Percentiles rank a stretch among this genome's conserved stretches.
phyloP scores from a whole-genome alignment of 2,888 invertebrate species.

The Dione vanillae region DNA sequence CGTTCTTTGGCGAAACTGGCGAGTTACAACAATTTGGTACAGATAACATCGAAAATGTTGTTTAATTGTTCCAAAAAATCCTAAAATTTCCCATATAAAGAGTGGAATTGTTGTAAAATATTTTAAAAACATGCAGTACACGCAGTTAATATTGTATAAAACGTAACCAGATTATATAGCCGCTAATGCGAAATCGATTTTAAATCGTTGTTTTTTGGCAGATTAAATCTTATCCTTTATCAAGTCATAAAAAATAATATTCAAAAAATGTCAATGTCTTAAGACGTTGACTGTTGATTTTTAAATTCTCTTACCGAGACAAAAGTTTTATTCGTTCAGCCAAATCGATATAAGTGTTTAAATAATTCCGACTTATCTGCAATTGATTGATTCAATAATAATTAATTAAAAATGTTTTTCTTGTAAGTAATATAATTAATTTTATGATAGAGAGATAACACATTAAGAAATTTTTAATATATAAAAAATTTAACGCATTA shows the following conservation, averaged over 20 bases:
- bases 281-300: background rate
- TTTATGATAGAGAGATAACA: too few relatives aligned
- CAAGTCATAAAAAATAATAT: background rate
- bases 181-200: background rate
- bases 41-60: slow-evolving; percentile 1
- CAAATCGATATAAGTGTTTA: too few relatives aligned
- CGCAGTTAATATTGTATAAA: slow-evolving; percentile 1
- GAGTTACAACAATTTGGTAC: background rate
- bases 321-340: too few relatives aligned
- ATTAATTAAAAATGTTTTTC: too few relatives aligned
- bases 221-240: background rate
- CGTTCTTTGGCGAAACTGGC: background rate
- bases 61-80: background rate
- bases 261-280: background rate
- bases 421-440: too few relatives aligned
- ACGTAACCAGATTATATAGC: background rate
- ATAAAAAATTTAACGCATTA: too few relatives aligned
- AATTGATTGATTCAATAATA: too few relatives aligned
- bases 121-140: background rate
- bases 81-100: slow-evolving; percentile 3
- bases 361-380: too few relatives aligned
- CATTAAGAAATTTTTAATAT: too few relatives aligned
- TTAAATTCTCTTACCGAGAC: background rate
- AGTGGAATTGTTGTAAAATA: slow-evolving; percentile 16
- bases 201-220: slow-evolving; percentile 7